Base-by-base conservation (phyloP, 2,888 invertebrate genomes). In the Scaptomyza cyrtandrae region DNA sequence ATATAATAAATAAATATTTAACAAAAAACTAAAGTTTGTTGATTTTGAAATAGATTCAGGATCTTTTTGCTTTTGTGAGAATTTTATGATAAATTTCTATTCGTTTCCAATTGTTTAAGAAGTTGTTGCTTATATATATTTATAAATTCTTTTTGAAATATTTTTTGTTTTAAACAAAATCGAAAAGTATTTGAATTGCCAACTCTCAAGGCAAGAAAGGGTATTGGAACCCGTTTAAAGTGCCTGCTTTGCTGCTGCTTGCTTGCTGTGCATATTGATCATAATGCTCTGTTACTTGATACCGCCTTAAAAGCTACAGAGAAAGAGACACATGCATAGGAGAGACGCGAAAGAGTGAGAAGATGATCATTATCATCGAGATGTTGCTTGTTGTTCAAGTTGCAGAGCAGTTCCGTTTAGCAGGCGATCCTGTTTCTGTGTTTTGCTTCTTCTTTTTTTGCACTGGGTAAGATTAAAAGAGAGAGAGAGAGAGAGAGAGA, bases 261-360 rank as follows among this genome's bases (percentile, higher is more conserved):
- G 24, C 37, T 39, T 39, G 73, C 80, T 84, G 49, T 81, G 78
- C 75, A 82, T 84, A 78, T 85, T 82, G 78, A 85, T 85, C 72
- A 84, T 80, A 73, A 80, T 76, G 75, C 78, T 62, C 60, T 74
- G 85, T 78, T 85, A 85, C 80, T 85, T 85, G 85, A 85, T 85
- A 85, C 71, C 67, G 49, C 39, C 71, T 60, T 29, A 43, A 64
- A 62, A 50, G 16, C 0, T 1, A 10, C 7, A 16, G 49, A 37
- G 57, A 50, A 9, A 37, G 59, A n/a, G n/a, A 50, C 33, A 49
- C n/a, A n/a, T n/a, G n/a, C 2, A 14, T 3, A 6, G 35, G 9
- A 35, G 49, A 49, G n/a, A n/a, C n/a, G 1, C 6, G n/a, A n/a
- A n/a, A 14, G 14, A 39, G 14, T 0, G 37, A 54, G 43, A 50